Evolutionary conservation across 2,888 invertebrate species (phyloP).

Genomic region (Tipula vernalis): DNA sequence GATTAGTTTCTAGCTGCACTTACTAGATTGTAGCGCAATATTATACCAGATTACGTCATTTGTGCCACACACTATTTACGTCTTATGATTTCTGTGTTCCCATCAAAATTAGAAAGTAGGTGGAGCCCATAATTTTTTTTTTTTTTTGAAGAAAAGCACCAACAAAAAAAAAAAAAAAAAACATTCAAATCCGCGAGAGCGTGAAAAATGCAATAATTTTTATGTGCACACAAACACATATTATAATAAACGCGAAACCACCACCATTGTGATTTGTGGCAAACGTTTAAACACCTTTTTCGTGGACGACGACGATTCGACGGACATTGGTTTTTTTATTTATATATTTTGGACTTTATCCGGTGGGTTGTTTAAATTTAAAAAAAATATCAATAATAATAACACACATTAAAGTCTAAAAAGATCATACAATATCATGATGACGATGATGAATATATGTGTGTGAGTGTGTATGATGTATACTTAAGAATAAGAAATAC

Average conservation of each 20-base stretch:
- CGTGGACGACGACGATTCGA: neutral
- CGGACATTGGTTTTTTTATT: neutral
- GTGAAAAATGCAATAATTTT: neutral
- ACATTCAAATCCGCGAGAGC: neutral
- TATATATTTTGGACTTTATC: neutral
- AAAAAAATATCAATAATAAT: neutral
- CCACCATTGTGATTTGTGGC: neutral
- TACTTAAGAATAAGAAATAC: neutral
- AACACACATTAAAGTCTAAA: neutral
- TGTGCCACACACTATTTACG: neutral
- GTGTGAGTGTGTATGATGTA: neutral
- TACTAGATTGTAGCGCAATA: too few relatives aligned
- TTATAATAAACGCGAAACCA: neutral
- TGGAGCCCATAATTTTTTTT: neutral
- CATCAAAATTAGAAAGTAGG: neutral
- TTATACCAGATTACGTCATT: neutral
- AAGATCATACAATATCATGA: neutral
- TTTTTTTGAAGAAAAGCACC: neutral
- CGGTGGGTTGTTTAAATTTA: neutral
- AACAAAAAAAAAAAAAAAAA: neutral
- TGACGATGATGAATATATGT: neutral
- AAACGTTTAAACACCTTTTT: neutral
- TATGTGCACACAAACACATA: neutral
- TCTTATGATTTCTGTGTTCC: neutral
- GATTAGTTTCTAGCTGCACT: too few relatives aligned